phyloP scores from a whole-genome alignment of 1,140 invertebrate genomes.

The Triops longicaudatus region DNA sequence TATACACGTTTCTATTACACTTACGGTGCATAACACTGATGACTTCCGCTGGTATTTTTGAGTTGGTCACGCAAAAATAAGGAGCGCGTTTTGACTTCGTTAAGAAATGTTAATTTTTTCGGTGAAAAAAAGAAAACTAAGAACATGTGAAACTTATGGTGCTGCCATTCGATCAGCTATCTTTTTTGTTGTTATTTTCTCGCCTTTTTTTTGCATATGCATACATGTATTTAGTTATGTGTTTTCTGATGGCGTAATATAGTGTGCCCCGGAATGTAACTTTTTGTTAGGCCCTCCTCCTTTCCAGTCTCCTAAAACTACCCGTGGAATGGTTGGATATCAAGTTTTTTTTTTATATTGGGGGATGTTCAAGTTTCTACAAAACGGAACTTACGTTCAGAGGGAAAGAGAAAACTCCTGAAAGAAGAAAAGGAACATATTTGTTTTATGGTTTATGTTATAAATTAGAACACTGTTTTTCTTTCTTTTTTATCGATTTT shows the following conservation, averaged over 20 bases:
- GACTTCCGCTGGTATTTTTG: not conserved
- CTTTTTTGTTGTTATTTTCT: not conserved
- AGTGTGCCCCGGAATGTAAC: not conserved
- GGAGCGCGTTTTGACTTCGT: not conserved
- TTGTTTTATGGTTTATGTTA: not conserved
- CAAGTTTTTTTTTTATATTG: not conserved
- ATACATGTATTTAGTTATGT: not conserved
- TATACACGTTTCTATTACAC: not conserved
- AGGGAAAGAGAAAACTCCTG: not conserved
- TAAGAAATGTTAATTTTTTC: not conserved
- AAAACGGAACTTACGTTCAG: not conserved
- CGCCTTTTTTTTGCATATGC: not conserved
- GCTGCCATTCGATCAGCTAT: slow-evolving; percentile 1
- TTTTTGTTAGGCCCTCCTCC: not conserved
- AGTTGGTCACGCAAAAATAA: not conserved
- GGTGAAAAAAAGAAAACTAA: not conserved
- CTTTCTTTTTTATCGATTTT: not conserved
- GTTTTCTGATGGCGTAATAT: not conserved
- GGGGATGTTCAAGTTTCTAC: not conserved
- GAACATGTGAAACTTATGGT: not conserved
- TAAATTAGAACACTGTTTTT: not conserved
- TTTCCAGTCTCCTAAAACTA: slow-evolving; percentile 15
- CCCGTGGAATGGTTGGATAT: not conserved
- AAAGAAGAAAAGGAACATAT: not conserved
- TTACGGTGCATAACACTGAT: not conserved